phyloP scores from a whole-genome alignment of 2,797 vertebrate species.

The Melopsittacus undulatus region DNA sequence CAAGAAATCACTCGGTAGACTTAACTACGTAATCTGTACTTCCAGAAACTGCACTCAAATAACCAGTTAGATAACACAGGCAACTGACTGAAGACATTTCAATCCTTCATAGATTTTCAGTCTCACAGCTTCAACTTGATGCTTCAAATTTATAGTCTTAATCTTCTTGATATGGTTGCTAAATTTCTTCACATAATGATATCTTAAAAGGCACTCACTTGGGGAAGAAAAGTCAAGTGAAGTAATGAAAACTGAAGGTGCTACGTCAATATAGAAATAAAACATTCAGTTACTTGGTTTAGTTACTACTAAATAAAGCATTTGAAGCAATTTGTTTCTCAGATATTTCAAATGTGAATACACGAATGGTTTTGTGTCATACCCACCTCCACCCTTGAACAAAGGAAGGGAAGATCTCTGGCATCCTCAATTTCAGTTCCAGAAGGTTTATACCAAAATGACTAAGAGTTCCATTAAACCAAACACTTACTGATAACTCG shows the following conservation, averaged over 20 bases:
- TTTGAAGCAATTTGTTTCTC: not conserved
- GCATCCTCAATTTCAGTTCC: constrained; percentile 27
- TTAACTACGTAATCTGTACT: not conserved
- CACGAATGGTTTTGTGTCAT: not conserved
- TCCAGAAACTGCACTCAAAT: not conserved
- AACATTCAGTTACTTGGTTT: not conserved
- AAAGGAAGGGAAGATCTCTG: not conserved
- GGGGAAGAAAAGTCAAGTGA: not conserved
- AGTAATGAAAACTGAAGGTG: not conserved
- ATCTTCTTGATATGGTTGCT: not conserved
- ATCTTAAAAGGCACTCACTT: not conserved
- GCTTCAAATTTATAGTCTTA: not conserved
- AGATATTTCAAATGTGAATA: not conserved
- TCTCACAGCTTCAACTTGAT: not conserved
- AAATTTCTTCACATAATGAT: not conserved
- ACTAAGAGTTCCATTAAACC: not conserved
- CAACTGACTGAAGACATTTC: not conserved
- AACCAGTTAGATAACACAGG: not conserved
- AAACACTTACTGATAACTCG: not conserved
- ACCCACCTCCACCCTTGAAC: constrained; percentile 23
- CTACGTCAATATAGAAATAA: not conserved
- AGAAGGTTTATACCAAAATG: not conserved
- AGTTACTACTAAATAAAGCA: not conserved
- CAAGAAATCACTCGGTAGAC: not conserved
- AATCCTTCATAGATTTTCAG: not conserved